phyloP scores from a whole-genome alignment of 1,140 invertebrate species.

The Dinoponera quadriceps region DNA sequence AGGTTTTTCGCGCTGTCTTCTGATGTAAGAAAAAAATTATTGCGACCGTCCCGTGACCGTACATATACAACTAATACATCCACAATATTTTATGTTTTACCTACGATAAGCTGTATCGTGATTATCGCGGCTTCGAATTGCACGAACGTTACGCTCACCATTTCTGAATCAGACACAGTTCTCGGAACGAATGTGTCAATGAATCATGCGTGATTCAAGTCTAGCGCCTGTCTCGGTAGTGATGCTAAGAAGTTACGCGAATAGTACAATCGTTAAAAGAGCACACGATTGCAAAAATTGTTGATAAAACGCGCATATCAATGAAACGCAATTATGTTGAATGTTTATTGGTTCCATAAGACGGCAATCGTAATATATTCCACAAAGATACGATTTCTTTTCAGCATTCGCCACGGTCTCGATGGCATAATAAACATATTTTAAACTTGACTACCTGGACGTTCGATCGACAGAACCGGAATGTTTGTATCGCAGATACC shows the following conservation, averaged over 20 bases:
- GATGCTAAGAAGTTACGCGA: neutral
- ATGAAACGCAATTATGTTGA: neutral
- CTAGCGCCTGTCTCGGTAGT: neutral
- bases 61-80: too few relatives aligned
- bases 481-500: too few relatives aligned
- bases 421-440: too few relatives aligned
- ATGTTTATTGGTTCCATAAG: neutral
- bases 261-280: neutral
- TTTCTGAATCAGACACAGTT: constrained; percentile 23
- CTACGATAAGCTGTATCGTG: neutral
- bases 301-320: neutral
- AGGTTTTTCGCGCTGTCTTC: too few relatives aligned
- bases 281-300: too few relatives aligned
- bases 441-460: too few relatives aligned
- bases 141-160: neutral
- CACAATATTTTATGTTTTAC: too few relatives aligned
- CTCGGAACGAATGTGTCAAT: constrained; percentile 18
- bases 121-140: constrained; percentile 2
- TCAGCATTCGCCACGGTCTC: too few relatives aligned
- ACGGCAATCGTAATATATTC: neutral
- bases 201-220: constrained; percentile 36
- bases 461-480: too few relatives aligned
- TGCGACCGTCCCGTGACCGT: too few relatives aligned
- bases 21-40: too few relatives aligned
- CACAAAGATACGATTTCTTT: too few relatives aligned